These are phyloP conservation scores for Sebastes miniatus DNA, from an alignment of 2,797 vertebrate species.

Conservation along the genomic window DNA sequence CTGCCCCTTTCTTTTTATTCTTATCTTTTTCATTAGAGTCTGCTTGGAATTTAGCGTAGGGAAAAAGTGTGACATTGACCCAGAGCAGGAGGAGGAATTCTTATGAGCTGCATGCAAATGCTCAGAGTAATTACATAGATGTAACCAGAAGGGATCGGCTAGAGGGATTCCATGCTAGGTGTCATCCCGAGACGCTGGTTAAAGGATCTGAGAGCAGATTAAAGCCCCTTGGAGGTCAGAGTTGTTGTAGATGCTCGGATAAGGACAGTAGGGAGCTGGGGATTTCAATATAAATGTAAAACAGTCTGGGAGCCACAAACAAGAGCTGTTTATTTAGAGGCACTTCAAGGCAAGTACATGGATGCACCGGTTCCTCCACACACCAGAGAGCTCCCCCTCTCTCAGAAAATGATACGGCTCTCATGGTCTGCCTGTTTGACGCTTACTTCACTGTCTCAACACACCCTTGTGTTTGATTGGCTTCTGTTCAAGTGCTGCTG, in stretches of 20 bases:
- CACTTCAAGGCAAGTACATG: slow-evolving; percentile 23
- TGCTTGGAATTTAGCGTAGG: background rate
- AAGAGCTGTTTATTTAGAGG: slow-evolving; percentile 46
- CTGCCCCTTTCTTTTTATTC: background rate
- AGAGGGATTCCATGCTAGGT: slow-evolving; percentile 14
- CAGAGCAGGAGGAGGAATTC: slow-evolving; percentile 13
- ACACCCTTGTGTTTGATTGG: slow-evolving; percentile 15
- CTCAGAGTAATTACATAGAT: slow-evolving; percentile 40
- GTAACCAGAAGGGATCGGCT: slow-evolving; percentile 14
- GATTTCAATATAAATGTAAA: slow-evolving; percentile 81
- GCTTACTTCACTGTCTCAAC: background rate
- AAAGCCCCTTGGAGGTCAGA: slow-evolving; percentile 48
- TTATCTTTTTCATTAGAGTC: background rate
- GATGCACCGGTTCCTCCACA: background rate
- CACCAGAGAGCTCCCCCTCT: background rate
- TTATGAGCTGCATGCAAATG: slow-evolving; percentile 17
- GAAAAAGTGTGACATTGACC: slow-evolving; percentile 51
- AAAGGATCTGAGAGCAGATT: slow-evolving; percentile 55
- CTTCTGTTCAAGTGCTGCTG: background rate
- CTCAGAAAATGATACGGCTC: slow-evolving; percentile 1
- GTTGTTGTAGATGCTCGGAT: slow-evolving; percentile 31
- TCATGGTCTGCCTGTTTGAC: background rate
- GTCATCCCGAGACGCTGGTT: slow-evolving; percentile 32
- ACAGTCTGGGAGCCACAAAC: slow-evolving; percentile 51
- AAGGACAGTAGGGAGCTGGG: slow-evolving; percentile 38